Base-by-base conservation (phyloP, 2,113 vertebrate species). In the Rutilus rutilus region DNA sequence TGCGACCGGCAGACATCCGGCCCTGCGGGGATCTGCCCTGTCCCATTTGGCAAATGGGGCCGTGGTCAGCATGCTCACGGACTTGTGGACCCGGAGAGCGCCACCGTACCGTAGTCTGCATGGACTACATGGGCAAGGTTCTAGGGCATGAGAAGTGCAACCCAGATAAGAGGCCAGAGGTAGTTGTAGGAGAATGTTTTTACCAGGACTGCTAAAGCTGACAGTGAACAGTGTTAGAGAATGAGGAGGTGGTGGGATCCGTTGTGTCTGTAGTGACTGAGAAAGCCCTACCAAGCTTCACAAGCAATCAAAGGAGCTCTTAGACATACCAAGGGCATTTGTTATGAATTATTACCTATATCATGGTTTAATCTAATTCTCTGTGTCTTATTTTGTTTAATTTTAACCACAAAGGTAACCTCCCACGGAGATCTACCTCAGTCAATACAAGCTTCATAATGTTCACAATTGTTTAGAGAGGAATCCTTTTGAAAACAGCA, bases 361-460 rank as follows among this genome's bases (percentile, higher is more conserved):
- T 69, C 87, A 90, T 91, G 78, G 84, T 90, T 85, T 91, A 89
- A 83, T 80, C 62, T 87, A 59, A 89, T 85, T 86, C 86, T 88
- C 84, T 86, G 78, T 86, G 78, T 88, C 54, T 83, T 57, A 57
- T 57, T 57, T 57, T 87, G 42, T 83, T 91, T 91, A 85, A 42
- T 91, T 92, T 88, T 92, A 91, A 89, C 92, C 89, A 89, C 77
- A 83, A 73, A 83, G 82, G 91, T 91, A 95, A 92, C 91, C 92
- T 91, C 94, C 90, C 78, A 92, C 93, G 90, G 89, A 94, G 88
- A 95, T 97, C 98, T 99, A 99, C 98, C 98, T 99, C 98, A 97
- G 88, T 92, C 90, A 76, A 88, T 91, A 91, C 89, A 86, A 89
- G 83, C 42, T 87, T 87, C 90, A 39, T 88, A 86, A 89, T 54